These are phyloP conservation scores for Ennomos quercinarius DNA, from an alignment of 2,888 invertebrate species.

Conservation along the genomic window DNA sequence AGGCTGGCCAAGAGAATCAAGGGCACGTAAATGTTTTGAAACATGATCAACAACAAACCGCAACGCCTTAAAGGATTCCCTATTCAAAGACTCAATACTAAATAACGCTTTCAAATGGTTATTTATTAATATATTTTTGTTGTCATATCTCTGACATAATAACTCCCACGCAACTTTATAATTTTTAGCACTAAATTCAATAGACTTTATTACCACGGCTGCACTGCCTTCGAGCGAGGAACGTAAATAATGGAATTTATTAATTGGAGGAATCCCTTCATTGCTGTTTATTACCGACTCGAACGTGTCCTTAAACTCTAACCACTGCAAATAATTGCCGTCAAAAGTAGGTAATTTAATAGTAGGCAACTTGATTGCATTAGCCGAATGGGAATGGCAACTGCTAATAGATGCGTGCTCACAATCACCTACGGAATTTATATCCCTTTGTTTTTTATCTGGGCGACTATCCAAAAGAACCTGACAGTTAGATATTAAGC, in stretches of 20 bases:
- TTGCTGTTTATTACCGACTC: constrained; percentile 34
- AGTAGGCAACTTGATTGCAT: constrained; percentile 31
- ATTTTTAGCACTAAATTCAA: constrained; percentile 38
- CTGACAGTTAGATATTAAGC: too few species aligned
- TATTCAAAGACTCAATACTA: constrained; percentile 25
- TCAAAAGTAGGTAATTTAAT: constrained; percentile 32
- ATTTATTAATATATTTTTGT: constrained; percentile 22
- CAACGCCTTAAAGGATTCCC: constrained; percentile 34
- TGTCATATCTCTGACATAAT: constrained; percentile 23
- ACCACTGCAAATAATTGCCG: constrained; percentile 27
- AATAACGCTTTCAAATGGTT: constrained; percentile 35
- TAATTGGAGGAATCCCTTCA: constrained; percentile 20
- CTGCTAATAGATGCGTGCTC: too few species aligned
- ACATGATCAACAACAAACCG: constrained; percentile 41
- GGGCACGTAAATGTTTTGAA: constrained; percentile 42
- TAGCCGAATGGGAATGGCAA: not conserved
- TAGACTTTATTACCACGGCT: constrained; percentile 33
- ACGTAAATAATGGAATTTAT: constrained; percentile 37
- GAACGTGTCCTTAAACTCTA: constrained; percentile 38
- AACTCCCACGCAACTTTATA: constrained; percentile 42
- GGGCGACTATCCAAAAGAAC: too few species aligned
- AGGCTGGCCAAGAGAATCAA: constrained; percentile 37
- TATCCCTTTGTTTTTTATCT: too few species aligned
- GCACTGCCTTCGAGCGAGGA: constrained; percentile 40
- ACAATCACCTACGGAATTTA: too few species aligned